Base-by-base conservation (phyloP, 2,797 vertebrate genomes). In the Pelodytes ibericus region DNA sequence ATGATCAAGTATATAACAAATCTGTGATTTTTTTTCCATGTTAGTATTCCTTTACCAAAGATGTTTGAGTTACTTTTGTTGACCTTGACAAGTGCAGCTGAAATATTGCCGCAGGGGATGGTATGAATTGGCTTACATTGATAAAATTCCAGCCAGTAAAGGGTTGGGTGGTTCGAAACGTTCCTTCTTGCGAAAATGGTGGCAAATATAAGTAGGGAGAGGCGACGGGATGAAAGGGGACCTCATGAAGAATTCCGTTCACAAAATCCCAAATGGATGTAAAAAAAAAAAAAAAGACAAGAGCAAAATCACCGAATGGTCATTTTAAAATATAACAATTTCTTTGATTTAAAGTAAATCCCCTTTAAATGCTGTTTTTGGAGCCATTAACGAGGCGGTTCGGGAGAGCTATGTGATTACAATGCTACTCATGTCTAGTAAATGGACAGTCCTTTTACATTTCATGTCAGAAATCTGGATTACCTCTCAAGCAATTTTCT, bases 271-370 rank as follows among this genome's bases (percentile, higher is more conserved):
- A 51, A 70, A 76, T 76, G 58, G 65, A 76, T 69, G 39, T 53
- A 59, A 3, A 20, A 59, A 3, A 20, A 47, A 20, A 56, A 30
- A 41, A 22, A n/a, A 60, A n/a, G 20, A 22, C 24, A 24, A 26
- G 24, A n/a, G 13, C 13, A 39, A 63, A 70, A 70, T 44, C n/a
- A 20, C 66, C 22, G 25, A 62, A 44, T 33, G 66, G 74, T 70
- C 74, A 70, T 76, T 76, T 76, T 53, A 70, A 70, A 76, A 63
- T 53, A 53, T 63, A 63, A 70, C 66, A 70, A 76, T 76, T 70
- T 75, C 65, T 69, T 75, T 58, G 58, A 70, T 76, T 76, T 76
- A 63, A 47, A 76, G 66, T 57, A 76, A 76, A 76, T 76, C 74
- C 70, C 74, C 66, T 70, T 63, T 76, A 76, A 76, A 70, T 76